Conservation (phyloP, 2,888 invertebrate genomes). For the Didymodactylos carnosus region DNA sequence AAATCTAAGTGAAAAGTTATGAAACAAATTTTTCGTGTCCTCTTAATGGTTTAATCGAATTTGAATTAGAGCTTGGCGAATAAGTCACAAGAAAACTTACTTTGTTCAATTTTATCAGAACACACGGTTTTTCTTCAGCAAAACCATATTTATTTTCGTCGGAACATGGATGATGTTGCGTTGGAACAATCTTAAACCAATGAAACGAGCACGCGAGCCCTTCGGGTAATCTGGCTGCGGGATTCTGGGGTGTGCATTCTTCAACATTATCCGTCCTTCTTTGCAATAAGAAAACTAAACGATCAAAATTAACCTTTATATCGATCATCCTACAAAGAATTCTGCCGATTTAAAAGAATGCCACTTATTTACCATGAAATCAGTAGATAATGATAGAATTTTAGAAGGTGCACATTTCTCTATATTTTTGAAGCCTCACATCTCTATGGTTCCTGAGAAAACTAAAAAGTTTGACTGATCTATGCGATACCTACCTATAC, state of each 20-base stretch:
- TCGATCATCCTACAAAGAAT: no score
- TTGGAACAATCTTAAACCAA: background rate
- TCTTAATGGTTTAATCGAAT: no score
- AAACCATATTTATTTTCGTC: background rate
- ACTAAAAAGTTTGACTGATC: no score
- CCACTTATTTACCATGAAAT: no score
- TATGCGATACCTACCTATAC: no score
- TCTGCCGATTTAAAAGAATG: no score
- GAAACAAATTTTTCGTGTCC: background rate
- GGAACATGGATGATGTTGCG: background rate
- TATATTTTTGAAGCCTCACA: no score
- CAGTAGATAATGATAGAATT: no score
- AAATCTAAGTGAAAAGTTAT: background rate
- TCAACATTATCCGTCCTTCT: background rate
- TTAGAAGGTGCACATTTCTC: no score
- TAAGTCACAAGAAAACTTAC: background rate
- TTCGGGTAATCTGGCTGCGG: background rate
- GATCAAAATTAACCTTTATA: background rate
- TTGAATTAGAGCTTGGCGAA: no score
- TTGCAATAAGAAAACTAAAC: background rate
- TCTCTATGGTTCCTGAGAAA: no score
- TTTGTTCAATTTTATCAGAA: background rate
- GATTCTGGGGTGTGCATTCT: background rate
- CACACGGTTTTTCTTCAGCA: background rate
- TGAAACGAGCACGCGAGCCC: background rate